Conservation (phyloP, 2,113 vertebrate genomes). For the Reinhardtius hippoglossoides region DNA sequence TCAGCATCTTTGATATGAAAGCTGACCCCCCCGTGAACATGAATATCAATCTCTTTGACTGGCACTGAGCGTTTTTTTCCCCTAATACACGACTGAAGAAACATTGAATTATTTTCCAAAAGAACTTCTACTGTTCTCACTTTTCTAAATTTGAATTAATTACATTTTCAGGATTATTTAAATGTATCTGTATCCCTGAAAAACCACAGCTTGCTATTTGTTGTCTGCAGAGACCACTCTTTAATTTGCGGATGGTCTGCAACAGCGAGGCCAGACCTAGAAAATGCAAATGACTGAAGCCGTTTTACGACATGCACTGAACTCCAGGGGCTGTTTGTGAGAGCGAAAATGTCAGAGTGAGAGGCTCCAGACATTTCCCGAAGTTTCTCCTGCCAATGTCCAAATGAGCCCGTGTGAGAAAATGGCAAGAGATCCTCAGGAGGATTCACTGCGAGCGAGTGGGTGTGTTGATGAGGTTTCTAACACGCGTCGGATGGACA, state of each 20-base stretch:
- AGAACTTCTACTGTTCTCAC: slow-evolving; percentile 19
- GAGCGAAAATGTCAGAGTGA: too few relatives aligned
- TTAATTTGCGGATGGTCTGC: slow-evolving; percentile 11
- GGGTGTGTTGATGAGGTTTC: too few relatives aligned
- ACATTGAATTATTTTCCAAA: slow-evolving; percentile 55
- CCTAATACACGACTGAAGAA: slow-evolving; percentile 54
- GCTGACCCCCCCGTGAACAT: slow-evolving; percentile 79
- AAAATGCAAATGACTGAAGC: background rate
- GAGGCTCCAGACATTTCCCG: too few relatives aligned
- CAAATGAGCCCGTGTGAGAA: too few relatives aligned
- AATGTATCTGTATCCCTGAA: slow-evolving; percentile 25
- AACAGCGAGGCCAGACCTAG: background rate
- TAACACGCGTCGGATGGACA: too few relatives aligned
- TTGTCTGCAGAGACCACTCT: slow-evolving; percentile 19
- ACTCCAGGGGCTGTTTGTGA: too few relatives aligned
- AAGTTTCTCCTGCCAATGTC: too few relatives aligned
- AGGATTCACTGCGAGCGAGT: too few relatives aligned
- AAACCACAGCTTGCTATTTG: background rate
- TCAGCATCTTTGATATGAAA: slow-evolving; percentile 79
- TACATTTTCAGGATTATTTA: slow-evolving; percentile 15
- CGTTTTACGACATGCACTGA: too few relatives aligned
- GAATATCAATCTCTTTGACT: slow-evolving; percentile 84
- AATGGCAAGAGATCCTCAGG: too few relatives aligned
- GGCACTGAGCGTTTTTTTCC: slow-evolving; percentile 64
- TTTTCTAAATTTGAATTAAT: slow-evolving; percentile 43